Evolutionary conservation across 2,888 invertebrate species (phyloP).

Genomic region (Nemurella pictetii): DNA sequence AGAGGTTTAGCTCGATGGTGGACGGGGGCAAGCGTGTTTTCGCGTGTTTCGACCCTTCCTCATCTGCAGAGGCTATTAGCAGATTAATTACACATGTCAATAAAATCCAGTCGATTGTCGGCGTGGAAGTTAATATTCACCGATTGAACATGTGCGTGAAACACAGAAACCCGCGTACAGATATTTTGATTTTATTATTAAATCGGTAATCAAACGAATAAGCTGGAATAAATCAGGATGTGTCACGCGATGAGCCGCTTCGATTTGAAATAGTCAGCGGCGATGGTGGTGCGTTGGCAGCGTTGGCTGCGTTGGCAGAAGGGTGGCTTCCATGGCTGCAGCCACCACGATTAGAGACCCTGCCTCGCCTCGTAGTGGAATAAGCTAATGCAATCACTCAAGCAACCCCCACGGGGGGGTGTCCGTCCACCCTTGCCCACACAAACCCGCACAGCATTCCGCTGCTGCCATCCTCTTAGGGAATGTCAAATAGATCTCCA

Average conservation of each 20-base stretch:
- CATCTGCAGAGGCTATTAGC: background rate
- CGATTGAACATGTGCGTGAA: background rate
- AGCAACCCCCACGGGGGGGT: background rate
- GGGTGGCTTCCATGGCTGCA: background rate
- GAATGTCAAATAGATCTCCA: background rate
- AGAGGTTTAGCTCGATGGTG: too few relatives aligned
- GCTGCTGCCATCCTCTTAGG: background rate
- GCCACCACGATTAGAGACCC: too few relatives aligned
- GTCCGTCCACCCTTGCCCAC: background rate
- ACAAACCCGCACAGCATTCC: background rate
- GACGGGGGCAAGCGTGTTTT: too few relatives aligned
- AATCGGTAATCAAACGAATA: background rate
- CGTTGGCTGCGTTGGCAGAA: background rate
- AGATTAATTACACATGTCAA: background rate
- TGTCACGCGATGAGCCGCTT: background rate
- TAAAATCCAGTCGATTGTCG: background rate
- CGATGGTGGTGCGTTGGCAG: background rate
- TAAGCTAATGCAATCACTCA: background rate
- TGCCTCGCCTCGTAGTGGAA: background rate
- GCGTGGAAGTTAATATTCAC: background rate
- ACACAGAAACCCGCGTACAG: background rate
- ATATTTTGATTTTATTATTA: background rate
- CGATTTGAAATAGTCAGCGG: background rate
- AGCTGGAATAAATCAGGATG: background rate
- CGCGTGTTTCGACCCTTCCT: too few relatives aligned